A percentile compares a stretch with the other conserved stretches of the same genome.
phyloP scores from a whole-genome alignment of 2,888 invertebrate species.

The Sarcophaga variegata region DNA sequence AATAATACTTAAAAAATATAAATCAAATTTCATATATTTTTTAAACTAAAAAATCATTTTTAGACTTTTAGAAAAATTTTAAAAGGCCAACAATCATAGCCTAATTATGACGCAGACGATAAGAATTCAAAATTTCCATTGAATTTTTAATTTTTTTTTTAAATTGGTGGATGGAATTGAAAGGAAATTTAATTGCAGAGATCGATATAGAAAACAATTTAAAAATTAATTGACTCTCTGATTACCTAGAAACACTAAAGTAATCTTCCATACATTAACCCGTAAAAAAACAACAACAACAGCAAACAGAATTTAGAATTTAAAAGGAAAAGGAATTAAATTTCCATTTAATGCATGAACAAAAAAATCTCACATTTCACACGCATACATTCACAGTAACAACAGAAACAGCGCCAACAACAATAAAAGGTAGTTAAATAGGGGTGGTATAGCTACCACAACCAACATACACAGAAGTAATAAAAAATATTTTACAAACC shows the following conservation, averaged over 20 bases:
- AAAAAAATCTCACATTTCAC: slow-evolving; percentile 48
- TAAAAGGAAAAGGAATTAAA: slow-evolving; percentile 53
- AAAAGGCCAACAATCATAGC: not conserved
- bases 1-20: too few relatives aligned
- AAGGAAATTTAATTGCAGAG: not conserved
- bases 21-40: too few relatives aligned
- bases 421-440: not conserved
- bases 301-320: not conserved
- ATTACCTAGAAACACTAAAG: slow-evolving; percentile 11
- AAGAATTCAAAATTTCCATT: too few relatives aligned
- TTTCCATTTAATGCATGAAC: slow-evolving; percentile 57
- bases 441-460: slow-evolving; percentile 22
- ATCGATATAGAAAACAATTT: not conserved
- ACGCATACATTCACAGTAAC: not conserved
- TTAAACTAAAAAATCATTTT: not conserved
- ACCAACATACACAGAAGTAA: not conserved
- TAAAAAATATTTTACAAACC: slow-evolving; percentile 40
- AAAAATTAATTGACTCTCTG: slow-evolving; percentile 15
- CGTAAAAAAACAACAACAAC: slow-evolving; percentile 19
- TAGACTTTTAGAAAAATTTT: not conserved
- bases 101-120: slow-evolving; percentile 6
- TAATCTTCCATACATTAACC: slow-evolving; percentile 3
- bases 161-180: too few relatives aligned
- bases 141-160: too few relatives aligned
- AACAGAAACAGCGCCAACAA: not conserved